A percentile compares a stretch with the other conserved stretches of the same genome.
Evolutionary conservation across 2,113 vertebrate species (phyloP).

Genomic region (Engraulis encrasicolus): DNA sequence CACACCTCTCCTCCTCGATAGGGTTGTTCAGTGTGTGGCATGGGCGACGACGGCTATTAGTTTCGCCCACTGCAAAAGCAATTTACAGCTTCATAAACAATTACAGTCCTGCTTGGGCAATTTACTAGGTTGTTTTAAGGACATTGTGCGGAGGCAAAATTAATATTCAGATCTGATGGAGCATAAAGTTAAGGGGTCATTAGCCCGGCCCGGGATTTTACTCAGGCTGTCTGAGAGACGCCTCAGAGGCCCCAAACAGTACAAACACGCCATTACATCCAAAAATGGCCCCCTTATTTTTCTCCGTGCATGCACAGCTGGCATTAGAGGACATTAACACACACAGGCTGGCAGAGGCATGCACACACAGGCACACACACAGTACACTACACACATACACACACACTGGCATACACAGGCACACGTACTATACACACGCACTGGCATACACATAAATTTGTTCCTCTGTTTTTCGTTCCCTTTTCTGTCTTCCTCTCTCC

Average conservation of each 20-base stretch:
- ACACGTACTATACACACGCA: neutral
- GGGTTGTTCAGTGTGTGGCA: constrained; percentile 51
- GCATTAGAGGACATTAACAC: constrained; percentile 21
- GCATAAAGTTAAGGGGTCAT: constrained; percentile 57
- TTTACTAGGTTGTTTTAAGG: constrained; percentile 61
- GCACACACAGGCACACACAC: neutral
- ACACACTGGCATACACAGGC: neutral
- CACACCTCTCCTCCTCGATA: constrained; percentile 45
- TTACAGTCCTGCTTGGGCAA: constrained; percentile 58
- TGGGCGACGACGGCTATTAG: constrained; percentile 52
- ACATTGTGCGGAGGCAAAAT: constrained; percentile 54
- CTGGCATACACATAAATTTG: too few species aligned
- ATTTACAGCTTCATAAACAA: constrained; percentile 64
- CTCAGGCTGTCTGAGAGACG: constrained; percentile 39
- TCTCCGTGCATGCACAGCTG: constrained; percentile 17
- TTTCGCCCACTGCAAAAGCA: constrained; percentile 58
- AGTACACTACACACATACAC: too few species aligned
- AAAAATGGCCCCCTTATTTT: constrained; percentile 21
- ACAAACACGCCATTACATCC: constrained; percentile 19
- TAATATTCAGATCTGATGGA: constrained; percentile 52
- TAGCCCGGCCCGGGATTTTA: constrained; percentile 52
- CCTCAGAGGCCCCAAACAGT: constrained; percentile 19
- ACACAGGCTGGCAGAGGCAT: neutral
- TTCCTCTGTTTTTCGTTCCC: too few species aligned
- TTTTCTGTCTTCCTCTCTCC: too few species aligned